phyloP scores from a whole-genome alignment of 2,888 invertebrate species.

The Phyto melanocephala region DNA sequence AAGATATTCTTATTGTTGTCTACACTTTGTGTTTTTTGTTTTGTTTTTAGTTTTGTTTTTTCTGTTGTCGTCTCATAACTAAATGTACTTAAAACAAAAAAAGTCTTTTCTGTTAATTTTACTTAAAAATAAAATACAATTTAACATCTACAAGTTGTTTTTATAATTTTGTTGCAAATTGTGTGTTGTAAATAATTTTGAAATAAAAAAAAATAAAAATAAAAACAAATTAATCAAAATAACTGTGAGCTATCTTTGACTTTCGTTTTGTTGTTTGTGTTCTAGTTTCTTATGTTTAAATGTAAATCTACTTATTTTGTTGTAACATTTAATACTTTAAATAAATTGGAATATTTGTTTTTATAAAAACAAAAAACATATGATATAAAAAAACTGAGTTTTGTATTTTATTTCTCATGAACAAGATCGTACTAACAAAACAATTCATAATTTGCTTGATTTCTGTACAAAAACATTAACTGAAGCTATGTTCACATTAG shows the following conservation, averaged over 20 bases:
- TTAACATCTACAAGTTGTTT: background rate
- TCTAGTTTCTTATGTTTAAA: conserved; percentile 36
- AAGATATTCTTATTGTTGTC: conserved; percentile 28
- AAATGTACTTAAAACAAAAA: conserved; percentile 55
- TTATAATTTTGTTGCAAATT: conserved; percentile 43
- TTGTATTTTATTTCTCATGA: conserved; percentile 24
- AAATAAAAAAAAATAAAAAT: background rate
- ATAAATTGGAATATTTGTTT: conserved; percentile 68
- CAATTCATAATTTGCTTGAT: background rate
- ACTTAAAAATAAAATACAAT: background rate
- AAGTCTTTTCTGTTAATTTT: conserved; percentile 4
- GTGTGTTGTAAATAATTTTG: conserved; percentile 58
- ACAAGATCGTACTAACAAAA: background rate
- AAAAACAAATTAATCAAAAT: background rate
- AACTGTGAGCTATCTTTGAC: conserved; percentile 27
- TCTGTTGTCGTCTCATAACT: conserved; percentile 14
- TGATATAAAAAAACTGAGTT: conserved; percentile 14
- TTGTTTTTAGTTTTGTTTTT: background rate
- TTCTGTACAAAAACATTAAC: background rate
- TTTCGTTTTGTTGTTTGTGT: conserved; percentile 25
- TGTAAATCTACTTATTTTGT: conserved; percentile 28
- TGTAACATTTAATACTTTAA: conserved; percentile 48
- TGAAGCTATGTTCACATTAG: too few relatives aligned
- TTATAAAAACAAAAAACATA: conserved; percentile 29
- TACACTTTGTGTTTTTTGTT: conserved; percentile 2